phyloP scores from a whole-genome alignment of 2,888 invertebrate species.

The Andrena camellia region DNA sequence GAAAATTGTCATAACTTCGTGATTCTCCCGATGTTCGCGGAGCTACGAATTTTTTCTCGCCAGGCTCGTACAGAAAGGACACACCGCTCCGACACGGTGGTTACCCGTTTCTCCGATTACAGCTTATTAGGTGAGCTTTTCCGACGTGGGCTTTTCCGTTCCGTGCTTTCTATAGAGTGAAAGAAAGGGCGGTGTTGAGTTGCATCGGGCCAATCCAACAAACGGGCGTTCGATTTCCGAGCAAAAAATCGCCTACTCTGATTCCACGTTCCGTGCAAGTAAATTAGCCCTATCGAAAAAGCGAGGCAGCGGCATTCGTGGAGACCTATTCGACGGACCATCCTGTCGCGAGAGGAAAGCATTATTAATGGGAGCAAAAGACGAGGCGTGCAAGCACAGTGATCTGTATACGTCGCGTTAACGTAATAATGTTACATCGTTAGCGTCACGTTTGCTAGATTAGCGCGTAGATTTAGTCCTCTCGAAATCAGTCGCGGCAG shows the following conservation, averaged over 20 bases:
- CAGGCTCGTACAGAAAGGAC: not conserved
- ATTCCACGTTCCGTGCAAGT: constrained; percentile 6
- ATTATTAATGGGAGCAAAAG: not conserved
- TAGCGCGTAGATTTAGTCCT: constrained; percentile 33
- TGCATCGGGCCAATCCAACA: constrained; percentile 79
- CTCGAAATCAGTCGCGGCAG: constrained; percentile 37
- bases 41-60: not conserved
- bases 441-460: constrained; percentile 40
- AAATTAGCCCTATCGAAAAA: constrained; percentile 37
- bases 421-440: constrained; percentile 47
- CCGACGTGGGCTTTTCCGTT: constrained; percentile 22
- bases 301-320: not conserved
- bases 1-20: not conserved
- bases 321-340: not conserved
- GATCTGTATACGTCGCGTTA: constrained; percentile 6
- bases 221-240: constrained; percentile 58
- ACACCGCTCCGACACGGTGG: not conserved
- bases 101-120: constrained; percentile 52
- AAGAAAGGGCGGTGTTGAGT: constrained; percentile 69
- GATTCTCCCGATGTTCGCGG: not conserved
- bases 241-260: constrained; percentile 48
- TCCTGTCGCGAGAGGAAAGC: not conserved
- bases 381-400: not conserved
- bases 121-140: constrained; percentile 49
- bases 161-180: constrained; percentile 20